Evolutionary conservation across 2,113 vertebrate species (phyloP).

Genomic region (Laticauda laticaudata): DNA sequence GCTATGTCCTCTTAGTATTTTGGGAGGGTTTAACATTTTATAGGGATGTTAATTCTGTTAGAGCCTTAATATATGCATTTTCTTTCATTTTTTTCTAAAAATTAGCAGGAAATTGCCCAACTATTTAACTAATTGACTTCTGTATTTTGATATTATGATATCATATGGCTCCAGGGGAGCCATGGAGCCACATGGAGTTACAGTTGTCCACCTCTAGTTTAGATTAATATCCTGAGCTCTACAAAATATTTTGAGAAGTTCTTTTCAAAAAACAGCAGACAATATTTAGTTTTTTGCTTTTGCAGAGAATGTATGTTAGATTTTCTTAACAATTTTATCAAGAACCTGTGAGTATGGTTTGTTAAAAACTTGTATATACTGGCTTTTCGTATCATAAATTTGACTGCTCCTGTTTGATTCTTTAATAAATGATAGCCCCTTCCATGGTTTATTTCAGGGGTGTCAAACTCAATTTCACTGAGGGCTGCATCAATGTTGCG

Average conservation of each 20-base stretch:
- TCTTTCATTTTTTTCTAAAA: no score
- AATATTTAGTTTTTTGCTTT: neutral
- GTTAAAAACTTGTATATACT: neutral
- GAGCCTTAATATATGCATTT: no score
- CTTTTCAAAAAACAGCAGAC: neutral
- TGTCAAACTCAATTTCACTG: no score
- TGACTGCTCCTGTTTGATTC: neutral
- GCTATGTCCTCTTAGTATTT: neutral
- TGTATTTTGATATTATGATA: neutral
- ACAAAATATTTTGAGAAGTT: neutral
- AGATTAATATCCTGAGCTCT: neutral
- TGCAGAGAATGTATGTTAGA: neutral
- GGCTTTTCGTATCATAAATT: neutral
- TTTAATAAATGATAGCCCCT: neutral
- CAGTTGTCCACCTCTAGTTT: neutral
- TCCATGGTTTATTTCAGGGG: neutral
- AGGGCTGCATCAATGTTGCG: no score
- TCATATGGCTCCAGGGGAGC: neutral
- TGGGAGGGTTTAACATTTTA: no score
- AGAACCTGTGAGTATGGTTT: neutral
- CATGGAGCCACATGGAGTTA: neutral
- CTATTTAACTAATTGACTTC: neutral
- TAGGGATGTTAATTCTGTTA: no score
- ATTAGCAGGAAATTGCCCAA: no score
- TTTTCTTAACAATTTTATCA: neutral